Evolutionary conservation across 2,797 vertebrate genomes (phyloP).

Genomic region (Channa striata): DNA sequence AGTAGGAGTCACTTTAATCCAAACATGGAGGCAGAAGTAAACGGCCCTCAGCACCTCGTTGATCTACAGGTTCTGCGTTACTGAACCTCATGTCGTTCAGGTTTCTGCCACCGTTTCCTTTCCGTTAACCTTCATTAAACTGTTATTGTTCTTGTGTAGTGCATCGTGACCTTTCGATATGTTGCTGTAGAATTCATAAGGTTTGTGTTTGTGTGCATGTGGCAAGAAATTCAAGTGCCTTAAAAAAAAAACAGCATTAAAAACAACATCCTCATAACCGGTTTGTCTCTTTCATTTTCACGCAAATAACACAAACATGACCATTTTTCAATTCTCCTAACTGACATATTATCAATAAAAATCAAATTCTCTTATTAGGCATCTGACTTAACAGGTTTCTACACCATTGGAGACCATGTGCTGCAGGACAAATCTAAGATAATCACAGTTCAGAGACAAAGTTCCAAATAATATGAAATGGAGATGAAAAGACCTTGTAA

Average conservation of each 20-base stretch:
- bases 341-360: no score
- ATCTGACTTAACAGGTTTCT: background rate
- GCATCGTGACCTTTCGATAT: constrained; percentile 36
- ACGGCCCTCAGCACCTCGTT: background rate
- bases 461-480: background rate
- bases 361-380: no score
- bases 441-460: constrained; percentile 1
- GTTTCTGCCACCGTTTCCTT: constrained; percentile 18
- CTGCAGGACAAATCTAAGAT: background rate
- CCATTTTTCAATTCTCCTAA: no score
- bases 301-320: no score
- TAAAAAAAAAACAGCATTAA: no score
- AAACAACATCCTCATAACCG: background rate
- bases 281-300: no score
- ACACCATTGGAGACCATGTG: no score
- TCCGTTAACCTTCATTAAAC: constrained; percentile 39
- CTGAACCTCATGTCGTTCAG: constrained; percentile 7
- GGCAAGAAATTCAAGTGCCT: no score
- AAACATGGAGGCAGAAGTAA: constrained; percentile 3
- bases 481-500: background rate
- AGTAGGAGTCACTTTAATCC: background rate
- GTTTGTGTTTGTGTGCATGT: no score
- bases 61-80: background rate
- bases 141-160: constrained; percentile 26
- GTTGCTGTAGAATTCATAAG: constrained; percentile 18